phyloP scores from a whole-genome alignment of 1,140 invertebrate species.

The Panulirus ornatus region DNA sequence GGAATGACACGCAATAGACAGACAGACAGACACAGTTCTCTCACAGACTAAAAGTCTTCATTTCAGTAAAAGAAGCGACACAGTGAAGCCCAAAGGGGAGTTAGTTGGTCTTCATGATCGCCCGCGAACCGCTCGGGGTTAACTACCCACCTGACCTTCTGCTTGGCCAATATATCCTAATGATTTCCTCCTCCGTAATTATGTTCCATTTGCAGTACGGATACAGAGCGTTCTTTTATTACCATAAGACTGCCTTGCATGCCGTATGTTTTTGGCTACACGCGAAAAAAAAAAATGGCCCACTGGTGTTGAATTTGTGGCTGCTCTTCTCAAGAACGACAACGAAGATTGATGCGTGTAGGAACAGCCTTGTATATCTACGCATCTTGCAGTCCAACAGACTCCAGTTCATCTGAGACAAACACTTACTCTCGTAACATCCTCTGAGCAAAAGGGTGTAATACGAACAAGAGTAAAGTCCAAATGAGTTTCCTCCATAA shows the following conservation, averaged over 20 bases:
- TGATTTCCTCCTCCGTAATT: constrained; percentile 51
- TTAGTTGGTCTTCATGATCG: constrained; percentile 6
- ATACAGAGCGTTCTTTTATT: constrained; percentile 44
- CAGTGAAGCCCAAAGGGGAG: neutral
- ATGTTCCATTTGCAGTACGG: constrained; percentile 54
- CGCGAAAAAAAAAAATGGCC: neutral
- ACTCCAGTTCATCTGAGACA: too few species aligned
- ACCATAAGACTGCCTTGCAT: constrained; percentile 33
- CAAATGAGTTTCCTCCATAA: too few species aligned
- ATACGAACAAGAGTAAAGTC: too few species aligned
- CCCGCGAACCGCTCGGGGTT: neutral
- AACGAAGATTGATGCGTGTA: too few species aligned
- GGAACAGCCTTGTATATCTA: too few species aligned
- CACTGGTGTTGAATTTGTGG: neutral
- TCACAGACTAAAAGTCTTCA: neutral
- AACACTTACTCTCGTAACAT: too few species aligned
- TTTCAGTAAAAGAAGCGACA: neutral
- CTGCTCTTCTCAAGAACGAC: neutral
- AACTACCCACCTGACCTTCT: constrained; percentile 21
- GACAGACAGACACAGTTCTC: too few species aligned
- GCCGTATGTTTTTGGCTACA: constrained; percentile 24
- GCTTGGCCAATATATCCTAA: constrained; percentile 48
- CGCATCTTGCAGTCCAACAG: too few species aligned
- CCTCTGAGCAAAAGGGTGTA: too few species aligned
- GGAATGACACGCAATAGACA: too few species aligned